Conservation (phyloP, 2,113 vertebrate species). For the Antechinus flavipes region DNA sequence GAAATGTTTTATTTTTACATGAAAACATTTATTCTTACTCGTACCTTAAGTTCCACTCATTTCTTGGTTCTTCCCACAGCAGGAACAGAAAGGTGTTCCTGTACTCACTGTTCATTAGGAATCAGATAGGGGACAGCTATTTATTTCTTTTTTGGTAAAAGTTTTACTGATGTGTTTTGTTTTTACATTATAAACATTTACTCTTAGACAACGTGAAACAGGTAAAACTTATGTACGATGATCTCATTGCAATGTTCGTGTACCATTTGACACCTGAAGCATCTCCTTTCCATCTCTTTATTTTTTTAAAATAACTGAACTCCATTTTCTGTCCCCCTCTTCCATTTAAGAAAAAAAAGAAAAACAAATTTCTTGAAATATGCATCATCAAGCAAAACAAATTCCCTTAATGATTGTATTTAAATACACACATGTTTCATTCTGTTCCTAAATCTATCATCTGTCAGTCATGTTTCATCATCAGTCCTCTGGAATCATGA, state of each 20-base stretch:
- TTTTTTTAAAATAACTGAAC: not conserved
- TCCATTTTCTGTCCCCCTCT: not conserved
- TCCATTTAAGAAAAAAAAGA: not conserved
- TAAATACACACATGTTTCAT: not conserved
- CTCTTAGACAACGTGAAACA: not conserved
- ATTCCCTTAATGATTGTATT: not conserved
- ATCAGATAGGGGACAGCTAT: no score
- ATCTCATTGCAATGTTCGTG: not conserved
- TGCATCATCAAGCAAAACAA: not conserved
- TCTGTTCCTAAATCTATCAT: not conserved
- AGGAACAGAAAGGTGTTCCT: no score
- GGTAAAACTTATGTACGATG: not conserved
- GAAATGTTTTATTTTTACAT: no score
- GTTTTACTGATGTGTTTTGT: no score
- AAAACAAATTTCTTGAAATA: not conserved
- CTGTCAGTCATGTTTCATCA: not conserved
- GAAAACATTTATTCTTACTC: no score
- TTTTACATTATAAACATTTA: not conserved
- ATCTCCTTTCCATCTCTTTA: no score
- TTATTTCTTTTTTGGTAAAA: no score
- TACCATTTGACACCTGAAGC: not conserved
- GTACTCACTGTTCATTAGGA: no score
- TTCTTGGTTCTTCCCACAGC: no score
- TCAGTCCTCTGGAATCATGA: not conserved
- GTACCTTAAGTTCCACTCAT: no score